Conservation (phyloP, 2,113 vertebrate genomes). For the Chamaetylas fuelleborni region DNA sequence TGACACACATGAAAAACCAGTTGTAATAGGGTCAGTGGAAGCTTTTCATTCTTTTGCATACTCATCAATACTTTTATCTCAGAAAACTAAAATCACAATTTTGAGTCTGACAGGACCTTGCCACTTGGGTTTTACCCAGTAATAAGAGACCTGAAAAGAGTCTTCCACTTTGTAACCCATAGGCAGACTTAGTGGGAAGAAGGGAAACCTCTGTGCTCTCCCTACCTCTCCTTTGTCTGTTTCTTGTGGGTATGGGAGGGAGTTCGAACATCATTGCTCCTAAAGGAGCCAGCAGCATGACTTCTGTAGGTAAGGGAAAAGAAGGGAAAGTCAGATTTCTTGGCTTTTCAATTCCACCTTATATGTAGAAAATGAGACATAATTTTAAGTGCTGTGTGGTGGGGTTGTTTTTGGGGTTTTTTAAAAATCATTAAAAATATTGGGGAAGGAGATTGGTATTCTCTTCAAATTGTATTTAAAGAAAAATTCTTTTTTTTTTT, state of each 20-base stretch:
- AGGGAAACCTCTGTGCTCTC: neutral
- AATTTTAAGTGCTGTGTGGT: neutral
- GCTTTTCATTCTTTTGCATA: neutral
- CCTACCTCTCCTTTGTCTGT: neutral
- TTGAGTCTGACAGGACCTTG: neutral
- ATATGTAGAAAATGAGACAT: neutral
- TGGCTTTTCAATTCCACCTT: neutral
- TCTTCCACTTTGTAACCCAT: neutral
- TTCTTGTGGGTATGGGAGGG: neutral
- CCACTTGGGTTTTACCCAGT: neutral
- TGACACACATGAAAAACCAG: neutral
- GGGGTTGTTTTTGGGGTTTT: too few relatives aligned
- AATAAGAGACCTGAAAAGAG: neutral
- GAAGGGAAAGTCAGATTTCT: neutral
- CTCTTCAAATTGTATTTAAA: neutral
- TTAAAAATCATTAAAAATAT: neutral
- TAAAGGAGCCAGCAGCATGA: neutral
- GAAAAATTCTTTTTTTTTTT: neutral
- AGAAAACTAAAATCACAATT: neutral
- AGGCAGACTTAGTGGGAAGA: neutral
- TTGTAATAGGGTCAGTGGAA: neutral
- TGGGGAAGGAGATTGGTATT: neutral
- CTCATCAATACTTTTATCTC: neutral
- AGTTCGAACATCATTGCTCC: neutral
- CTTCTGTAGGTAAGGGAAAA: neutral